A percentile compares a stretch with the other conserved stretches of the same genome.
These are phyloP conservation scores for Melieria crassipennis DNA, from an alignment of 2,888 invertebrate species.

Conservation along the genomic window DNA sequence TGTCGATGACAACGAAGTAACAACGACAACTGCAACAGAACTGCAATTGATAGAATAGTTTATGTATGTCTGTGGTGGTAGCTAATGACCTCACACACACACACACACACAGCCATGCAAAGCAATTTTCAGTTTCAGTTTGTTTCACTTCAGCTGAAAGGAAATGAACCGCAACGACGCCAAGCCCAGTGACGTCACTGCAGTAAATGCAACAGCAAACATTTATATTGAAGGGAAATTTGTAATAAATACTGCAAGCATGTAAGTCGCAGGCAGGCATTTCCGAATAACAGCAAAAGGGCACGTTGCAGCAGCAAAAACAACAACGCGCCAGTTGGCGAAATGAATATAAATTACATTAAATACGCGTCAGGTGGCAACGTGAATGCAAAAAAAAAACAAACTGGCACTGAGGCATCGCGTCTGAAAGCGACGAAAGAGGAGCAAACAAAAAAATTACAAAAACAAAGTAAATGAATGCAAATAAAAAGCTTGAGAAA, in stretches of 20 bases:
- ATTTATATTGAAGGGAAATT: neutral
- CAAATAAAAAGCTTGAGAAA: too few species aligned
- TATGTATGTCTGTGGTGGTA: too few species aligned
- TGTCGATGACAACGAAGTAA: too few species aligned
- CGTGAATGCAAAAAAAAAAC: too few species aligned
- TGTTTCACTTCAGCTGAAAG: slow-evolving; percentile 3
- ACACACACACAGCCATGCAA: slow-evolving; percentile 1
- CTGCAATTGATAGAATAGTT: too few species aligned
- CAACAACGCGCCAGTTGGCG: neutral
- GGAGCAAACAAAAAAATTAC: too few species aligned
- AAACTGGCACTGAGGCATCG: too few species aligned
- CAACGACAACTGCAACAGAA: too few species aligned
- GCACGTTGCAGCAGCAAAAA: neutral
- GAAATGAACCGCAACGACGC: neutral
- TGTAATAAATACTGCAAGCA: neutral
- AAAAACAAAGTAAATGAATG: too few species aligned
- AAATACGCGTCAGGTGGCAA: slow-evolving; percentile 11
- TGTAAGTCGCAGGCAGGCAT: neutral
- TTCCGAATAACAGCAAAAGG: neutral
- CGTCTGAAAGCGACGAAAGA: too few species aligned
- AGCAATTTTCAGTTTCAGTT: neutral
- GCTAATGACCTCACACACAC: neutral
- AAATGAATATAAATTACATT: slow-evolving; percentile 30
- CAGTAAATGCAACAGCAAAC: neutral
- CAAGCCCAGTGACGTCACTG: neutral